A percentile compares a stretch with the other conserved stretches of the same genome.
Conservation (phyloP, 2,888 invertebrate species). For the Drymonia ruficornis region DNA sequence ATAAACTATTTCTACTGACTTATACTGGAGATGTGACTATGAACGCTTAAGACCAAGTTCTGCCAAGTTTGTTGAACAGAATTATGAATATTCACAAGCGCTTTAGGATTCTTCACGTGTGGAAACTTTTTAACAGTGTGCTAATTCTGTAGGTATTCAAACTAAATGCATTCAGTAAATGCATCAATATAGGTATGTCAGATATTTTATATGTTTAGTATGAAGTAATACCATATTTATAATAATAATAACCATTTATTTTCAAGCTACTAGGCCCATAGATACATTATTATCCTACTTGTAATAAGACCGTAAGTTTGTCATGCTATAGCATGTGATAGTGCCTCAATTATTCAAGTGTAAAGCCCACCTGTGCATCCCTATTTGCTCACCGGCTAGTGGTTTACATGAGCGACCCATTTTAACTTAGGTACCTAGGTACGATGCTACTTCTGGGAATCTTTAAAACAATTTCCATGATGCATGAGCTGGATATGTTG, state of each 20-base stretch:
- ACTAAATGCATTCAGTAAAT: background rate
- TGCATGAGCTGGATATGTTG: conserved; percentile 20
- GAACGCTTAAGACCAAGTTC: conserved; percentile 40
- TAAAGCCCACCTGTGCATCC: conserved; percentile 50
- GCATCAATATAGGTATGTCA: too few species aligned
- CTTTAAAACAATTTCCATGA: conserved; percentile 20
- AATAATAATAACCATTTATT: too few species aligned
- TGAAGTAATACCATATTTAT: conserved; percentile 11
- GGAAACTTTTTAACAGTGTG: conserved; percentile 43
- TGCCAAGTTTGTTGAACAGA: conserved; percentile 53
- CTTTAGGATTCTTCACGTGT: conserved; percentile 58
- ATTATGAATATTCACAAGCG: conserved; percentile 74
- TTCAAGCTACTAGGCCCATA: too few species aligned
- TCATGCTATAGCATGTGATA: conserved; percentile 57
- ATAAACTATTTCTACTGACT: too few species aligned
- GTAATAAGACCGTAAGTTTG: conserved; percentile 50
- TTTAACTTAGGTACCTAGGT: too few species aligned
- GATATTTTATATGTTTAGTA: too few species aligned
- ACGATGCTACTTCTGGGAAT: conserved; percentile 17
- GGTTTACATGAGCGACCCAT: conserved; percentile 31
- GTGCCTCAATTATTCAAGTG: conserved; percentile 64
- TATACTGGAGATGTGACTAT: background rate
- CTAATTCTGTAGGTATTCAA: background rate
- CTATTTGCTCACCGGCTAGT: conserved; percentile 40
- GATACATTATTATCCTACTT: conserved; percentile 10